Conservation (phyloP, 2,113 vertebrate genomes). For the Corythornis vintsioides region DNA sequence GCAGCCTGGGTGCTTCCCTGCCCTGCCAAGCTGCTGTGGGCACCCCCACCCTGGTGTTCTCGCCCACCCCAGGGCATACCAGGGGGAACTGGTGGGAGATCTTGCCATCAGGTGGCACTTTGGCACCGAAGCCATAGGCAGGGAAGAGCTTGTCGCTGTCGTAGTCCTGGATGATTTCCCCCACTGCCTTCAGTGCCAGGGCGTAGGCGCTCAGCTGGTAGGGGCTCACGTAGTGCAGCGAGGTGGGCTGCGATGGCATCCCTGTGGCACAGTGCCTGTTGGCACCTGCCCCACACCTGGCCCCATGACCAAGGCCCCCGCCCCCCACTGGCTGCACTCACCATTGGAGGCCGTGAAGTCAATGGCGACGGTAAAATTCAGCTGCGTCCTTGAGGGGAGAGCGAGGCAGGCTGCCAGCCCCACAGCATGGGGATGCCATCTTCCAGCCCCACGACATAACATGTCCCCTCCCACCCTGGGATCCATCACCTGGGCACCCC, state of each 20-base stretch:
- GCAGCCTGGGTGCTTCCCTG: not conserved
- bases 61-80: constrained; percentile 73
- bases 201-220: constrained; percentile 99
- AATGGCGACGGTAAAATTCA: constrained; percentile 98
- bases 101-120: constrained; percentile 94
- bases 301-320: not conserved
- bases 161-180: constrained; percentile 98
- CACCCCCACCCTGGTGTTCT: not conserved
- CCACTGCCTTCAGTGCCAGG: constrained; percentile 96
- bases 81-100: constrained; percentile 96
- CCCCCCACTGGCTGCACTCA: constrained; percentile 62
- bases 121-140: constrained; percentile 96
- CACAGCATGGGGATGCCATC: not conserved
- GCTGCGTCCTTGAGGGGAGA: constrained; percentile 85
- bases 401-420: constrained; percentile 3
- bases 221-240: constrained; percentile 95
- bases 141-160: constrained; percentile 99
- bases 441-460: not conserved
- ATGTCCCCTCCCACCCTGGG: not conserved
- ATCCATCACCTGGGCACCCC: not conserved
- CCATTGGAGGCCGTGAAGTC: constrained; percentile 98
- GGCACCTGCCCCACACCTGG: fast-evolving
- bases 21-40: fast-evolving
- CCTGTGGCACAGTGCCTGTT: constrained; percentile 73
- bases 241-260: constrained; percentile 94